A percentile compares a stretch with the other conserved stretches of the same genome.
These are phyloP conservation scores for Lucilia cuprina DNA, from an alignment of 1,140 invertebrate genomes.

Conservation along the genomic window DNA sequence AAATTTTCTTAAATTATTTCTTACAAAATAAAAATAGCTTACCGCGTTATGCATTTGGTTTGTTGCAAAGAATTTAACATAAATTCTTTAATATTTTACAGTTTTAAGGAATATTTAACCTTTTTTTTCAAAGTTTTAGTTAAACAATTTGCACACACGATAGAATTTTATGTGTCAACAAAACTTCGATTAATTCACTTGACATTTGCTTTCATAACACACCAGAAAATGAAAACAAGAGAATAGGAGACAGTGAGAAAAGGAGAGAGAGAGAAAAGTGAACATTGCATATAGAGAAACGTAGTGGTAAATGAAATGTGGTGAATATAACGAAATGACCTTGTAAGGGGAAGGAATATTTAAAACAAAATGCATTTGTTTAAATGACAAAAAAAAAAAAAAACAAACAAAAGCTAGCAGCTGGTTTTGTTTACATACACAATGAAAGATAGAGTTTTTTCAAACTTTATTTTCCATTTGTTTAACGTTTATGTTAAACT, in stretches of 20 bases:
- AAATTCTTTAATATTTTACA: not conserved
- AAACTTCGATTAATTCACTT: conserved; percentile 8
- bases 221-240: not conserved
- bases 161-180: not conserved
- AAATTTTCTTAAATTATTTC: not conserved
- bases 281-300: not conserved
- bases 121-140: not conserved
- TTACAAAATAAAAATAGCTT: not conserved
- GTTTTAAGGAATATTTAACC: not conserved
- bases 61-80: not conserved
- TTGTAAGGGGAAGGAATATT: not conserved
- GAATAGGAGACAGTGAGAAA: not conserved
- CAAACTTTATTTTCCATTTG: too few relatives aligned
- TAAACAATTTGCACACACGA: not conserved
- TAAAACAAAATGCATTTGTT: not conserved
- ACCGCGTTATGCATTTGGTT: not conserved
- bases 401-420: not conserved
- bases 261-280: not conserved
- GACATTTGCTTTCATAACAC: conserved; percentile 14
- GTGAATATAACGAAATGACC: not conserved
- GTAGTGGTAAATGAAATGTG: not conserved
- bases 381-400: not conserved
- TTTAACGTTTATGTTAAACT: too few relatives aligned
- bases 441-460: not conserved
- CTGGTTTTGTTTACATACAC: not conserved